phyloP scores from a whole-genome alignment of 2,797 vertebrate species.

The Pteropus rufus region DNA sequence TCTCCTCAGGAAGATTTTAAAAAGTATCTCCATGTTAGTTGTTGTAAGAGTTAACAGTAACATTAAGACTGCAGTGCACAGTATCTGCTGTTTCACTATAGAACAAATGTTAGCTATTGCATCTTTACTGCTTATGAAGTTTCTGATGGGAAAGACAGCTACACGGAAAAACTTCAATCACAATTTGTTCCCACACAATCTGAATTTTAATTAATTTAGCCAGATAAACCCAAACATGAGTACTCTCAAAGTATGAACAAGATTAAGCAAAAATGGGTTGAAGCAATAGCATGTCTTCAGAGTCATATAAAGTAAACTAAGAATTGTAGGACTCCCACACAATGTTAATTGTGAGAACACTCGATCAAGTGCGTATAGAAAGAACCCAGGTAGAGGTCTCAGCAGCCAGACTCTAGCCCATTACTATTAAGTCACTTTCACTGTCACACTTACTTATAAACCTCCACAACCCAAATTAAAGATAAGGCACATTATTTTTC shows the following conservation, averaged over 20 bases:
- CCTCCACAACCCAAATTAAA: constrained; percentile 26
- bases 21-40: neutral
- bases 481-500: neutral
- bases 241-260: neutral
- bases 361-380: neutral
- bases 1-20: neutral
- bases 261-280: neutral
- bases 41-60: neutral
- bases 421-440: neutral
- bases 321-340: neutral
- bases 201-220: neutral
- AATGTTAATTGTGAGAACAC: neutral
- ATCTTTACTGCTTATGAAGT: neutral
- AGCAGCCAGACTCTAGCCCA: neutral
- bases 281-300: neutral
- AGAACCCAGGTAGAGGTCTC: neutral
- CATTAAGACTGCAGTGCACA: neutral
- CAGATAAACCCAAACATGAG: neutral
- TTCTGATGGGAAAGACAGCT: neutral
- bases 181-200: neutral
- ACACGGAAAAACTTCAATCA: neutral
- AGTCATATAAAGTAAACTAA: neutral
- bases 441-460: neutral
- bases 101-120: neutral
- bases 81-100: neutral